Conservation (phyloP, 2,888 invertebrate genomes). For the Priocnemis perturbator region DNA sequence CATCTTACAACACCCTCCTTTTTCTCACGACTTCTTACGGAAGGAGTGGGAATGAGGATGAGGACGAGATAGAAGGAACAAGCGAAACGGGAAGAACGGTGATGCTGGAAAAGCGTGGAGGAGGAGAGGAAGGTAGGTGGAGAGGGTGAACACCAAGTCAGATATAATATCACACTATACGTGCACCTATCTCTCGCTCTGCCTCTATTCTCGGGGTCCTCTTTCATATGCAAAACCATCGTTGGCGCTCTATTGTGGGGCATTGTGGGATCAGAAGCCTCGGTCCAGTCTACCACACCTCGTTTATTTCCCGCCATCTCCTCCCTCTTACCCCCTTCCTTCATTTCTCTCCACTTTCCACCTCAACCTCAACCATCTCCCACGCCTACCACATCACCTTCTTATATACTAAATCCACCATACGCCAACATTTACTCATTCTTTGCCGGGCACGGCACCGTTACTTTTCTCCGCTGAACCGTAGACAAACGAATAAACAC, state of each 20-base stretch:
- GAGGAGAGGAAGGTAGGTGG: conserved; percentile 7
- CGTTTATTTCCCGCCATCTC: conserved; percentile 66
- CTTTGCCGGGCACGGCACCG: too few species aligned
- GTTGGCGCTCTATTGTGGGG: conserved; percentile 68
- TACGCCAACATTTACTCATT: too few species aligned
- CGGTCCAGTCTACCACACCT: conserved; percentile 69
- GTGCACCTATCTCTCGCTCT: conserved; percentile 48
- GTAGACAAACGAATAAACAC: neutral
- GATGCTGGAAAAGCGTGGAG: conserved; percentile 9
- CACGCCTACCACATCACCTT: neutral
- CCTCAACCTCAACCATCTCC: neutral
- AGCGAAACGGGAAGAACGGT: conserved; percentile 3
- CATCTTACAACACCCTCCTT: conserved; percentile 31
- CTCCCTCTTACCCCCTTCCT: conserved; percentile 36
- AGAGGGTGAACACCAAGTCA: conserved; percentile 52
- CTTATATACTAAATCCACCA: neutral
- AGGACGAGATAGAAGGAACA: conserved; percentile 14
- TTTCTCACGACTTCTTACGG: neutral
- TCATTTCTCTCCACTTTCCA: conserved; percentile 17
- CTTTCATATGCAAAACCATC: conserved; percentile 74
- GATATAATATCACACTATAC: conserved; percentile 62
- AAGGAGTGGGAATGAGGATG: conserved; percentile 12
- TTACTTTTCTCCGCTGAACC: neutral
- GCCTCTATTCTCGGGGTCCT: conserved; percentile 54
- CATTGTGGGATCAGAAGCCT: conserved; percentile 67